Conservation (phyloP, 2,797 vertebrate genomes). For the Poeciliopsis gracilis region DNA sequence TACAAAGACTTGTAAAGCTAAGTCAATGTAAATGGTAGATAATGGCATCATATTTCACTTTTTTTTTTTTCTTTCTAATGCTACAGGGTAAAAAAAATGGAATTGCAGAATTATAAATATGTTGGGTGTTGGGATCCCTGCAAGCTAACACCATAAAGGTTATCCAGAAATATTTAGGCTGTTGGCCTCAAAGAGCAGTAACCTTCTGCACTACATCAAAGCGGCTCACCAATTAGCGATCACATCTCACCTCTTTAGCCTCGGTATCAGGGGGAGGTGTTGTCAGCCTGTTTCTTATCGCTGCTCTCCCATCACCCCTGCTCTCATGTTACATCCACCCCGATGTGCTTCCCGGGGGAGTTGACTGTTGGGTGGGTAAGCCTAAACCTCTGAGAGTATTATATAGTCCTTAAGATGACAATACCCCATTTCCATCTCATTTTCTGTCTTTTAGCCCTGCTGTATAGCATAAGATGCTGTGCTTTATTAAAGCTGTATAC, state of each 20-base stretch:
- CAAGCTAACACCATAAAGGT: slow-evolving; percentile 61
- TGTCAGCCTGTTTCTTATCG: slow-evolving; percentile 58
- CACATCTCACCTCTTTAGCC: slow-evolving; percentile 60
- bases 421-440: slow-evolving; percentile 33
- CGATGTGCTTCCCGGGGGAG: slow-evolving; percentile 57
- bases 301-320: slow-evolving; percentile 51
- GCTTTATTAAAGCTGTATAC: slow-evolving; percentile 47
- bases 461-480: slow-evolving; percentile 30
- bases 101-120: slow-evolving; percentile 55
- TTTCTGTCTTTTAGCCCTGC: slow-evolving; percentile 32
- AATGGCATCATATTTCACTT: neutral
- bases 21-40: neutral
- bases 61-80: neutral
- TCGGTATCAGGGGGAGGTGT: slow-evolving; percentile 62
- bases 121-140: slow-evolving; percentile 56
- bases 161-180: slow-evolving; percentile 12
- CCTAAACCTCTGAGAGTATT: slow-evolving; percentile 61
- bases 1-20: too few relatives aligned
- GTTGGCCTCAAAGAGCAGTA: slow-evolving; percentile 18
- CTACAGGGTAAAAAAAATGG: slow-evolving; percentile 58
- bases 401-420: slow-evolving; percentile 63
- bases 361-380: slow-evolving; percentile 60
- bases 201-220: slow-evolving; percentile 46
- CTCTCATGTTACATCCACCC: slow-evolving; percentile 68
- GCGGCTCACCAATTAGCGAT: slow-evolving; percentile 63